phyloP scores from a whole-genome alignment of 1,140 invertebrate genomes.

The Potamilus streckersoni region DNA sequence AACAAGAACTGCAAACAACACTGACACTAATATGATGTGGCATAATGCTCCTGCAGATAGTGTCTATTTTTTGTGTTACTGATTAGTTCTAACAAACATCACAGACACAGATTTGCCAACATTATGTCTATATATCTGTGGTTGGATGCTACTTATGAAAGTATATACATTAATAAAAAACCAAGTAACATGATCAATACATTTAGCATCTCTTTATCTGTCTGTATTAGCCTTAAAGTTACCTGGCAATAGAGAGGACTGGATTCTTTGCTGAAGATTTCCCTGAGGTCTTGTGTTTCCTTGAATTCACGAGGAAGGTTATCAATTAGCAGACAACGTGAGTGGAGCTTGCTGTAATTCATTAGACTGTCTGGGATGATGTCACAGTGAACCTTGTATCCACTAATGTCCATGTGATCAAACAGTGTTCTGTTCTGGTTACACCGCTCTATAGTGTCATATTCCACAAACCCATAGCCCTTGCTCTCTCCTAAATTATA shows the following conservation, averaged over 20 bases:
- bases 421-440: conserved; percentile 69
- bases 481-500: conserved; percentile 68
- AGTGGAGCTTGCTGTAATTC: conserved; percentile 71
- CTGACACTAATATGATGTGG: too few relatives aligned
- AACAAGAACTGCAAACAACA: too few relatives aligned
- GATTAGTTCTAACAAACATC: neutral
- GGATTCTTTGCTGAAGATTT: conserved; percentile 70
- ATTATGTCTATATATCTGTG: too few relatives aligned
- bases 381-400: conserved; percentile 70
- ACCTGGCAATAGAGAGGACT: conserved; percentile 76
- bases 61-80: too few relatives aligned
- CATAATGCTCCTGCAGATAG: too few relatives aligned
- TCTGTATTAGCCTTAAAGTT: conserved; percentile 15
- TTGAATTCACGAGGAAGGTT: conserved; percentile 72
- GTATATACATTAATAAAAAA: neutral
- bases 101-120: too few relatives aligned
- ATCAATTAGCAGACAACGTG: conserved; percentile 72
- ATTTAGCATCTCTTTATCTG: neutral
- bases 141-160: neutral
- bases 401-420: conserved; percentile 68
- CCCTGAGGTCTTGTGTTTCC: conserved; percentile 72
- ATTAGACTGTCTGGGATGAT: conserved; percentile 60
- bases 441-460: conserved; percentile 63
- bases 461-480: conserved; percentile 76
- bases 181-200: neutral